These are phyloP conservation scores for Drosophila greeni DNA, from an alignment of 2,888 invertebrate genomes.

Conservation along the genomic window DNA sequence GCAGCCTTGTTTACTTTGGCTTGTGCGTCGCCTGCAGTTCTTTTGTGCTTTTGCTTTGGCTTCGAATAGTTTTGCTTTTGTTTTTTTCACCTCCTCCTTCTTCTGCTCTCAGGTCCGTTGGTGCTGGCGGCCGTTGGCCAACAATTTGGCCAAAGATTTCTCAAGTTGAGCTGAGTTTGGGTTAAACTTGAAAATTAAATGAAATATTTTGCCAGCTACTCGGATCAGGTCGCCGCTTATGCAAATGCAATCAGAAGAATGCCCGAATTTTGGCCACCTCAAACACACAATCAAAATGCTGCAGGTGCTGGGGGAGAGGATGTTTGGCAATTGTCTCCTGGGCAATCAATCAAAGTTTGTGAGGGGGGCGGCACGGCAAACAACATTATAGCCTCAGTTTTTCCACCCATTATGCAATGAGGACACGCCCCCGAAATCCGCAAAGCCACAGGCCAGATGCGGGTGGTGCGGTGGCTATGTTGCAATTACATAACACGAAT, in stretches of 20 bases:
- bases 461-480: conserved; percentile 23
- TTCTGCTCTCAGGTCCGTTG: conserved; percentile 5
- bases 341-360: conserved; percentile 40
- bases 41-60: conserved; percentile 32
- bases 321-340: conserved; percentile 11
- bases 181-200: conserved; percentile 63
- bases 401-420: conserved; percentile 10
- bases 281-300: conserved; percentile 27
- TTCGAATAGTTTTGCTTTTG: conserved; percentile 41
- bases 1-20: conserved; percentile 50
- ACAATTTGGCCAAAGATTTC: conserved; percentile 60
- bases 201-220: conserved; percentile 40
- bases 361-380: conserved; percentile 9
- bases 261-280: conserved; percentile 23
- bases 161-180: conserved; percentile 55
- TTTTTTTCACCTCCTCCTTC: conserved; percentile 27
- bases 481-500: conserved; percentile 37
- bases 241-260: conserved; percentile 44
- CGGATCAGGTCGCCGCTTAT: conserved; percentile 12
- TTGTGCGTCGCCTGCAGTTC: conserved; percentile 35
- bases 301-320: conserved; percentile 3
- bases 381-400: conserved; percentile 28
- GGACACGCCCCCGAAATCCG: conserved; percentile 26
- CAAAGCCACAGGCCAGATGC: conserved; percentile 38
- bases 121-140: conserved; percentile 48